Conservation (phyloP, 2,888 invertebrate species). For the Epinotia bilunana region DNA sequence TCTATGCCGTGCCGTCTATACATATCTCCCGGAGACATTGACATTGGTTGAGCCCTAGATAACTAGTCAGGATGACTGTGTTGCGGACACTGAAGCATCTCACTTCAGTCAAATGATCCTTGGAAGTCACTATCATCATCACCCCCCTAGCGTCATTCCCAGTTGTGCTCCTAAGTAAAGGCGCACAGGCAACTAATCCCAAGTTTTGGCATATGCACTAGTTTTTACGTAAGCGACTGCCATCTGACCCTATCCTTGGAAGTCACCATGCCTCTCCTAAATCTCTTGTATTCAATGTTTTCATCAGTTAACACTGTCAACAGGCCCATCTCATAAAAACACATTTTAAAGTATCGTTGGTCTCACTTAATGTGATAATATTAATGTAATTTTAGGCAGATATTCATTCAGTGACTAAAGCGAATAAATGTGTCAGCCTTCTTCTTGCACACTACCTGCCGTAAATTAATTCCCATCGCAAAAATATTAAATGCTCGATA, state of each 20-base stretch:
- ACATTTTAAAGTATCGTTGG: too few species aligned
- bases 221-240: too few species aligned
- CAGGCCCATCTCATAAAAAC: too few species aligned
- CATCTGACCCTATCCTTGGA: background rate
- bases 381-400: too few species aligned
- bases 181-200: too few species aligned
- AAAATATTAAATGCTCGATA: background rate
- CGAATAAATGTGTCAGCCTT: background rate
- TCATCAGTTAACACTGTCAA: too few species aligned
- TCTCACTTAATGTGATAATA: too few species aligned
- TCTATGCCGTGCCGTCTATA: constrained; percentile 23
- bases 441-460: background rate
- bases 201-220: too few species aligned
- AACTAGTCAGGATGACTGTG: constrained; percentile 16
- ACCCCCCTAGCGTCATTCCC: too few species aligned
- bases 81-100: background rate
- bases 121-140: background rate
- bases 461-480: background rate
- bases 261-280: too few species aligned
- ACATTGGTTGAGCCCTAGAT: constrained; percentile 24
- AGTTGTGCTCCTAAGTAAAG: too few species aligned
- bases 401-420: background rate
- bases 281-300: too few species aligned
- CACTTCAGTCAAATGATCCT: background rate
- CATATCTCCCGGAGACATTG: constrained; percentile 17